Conservation (phyloP, 2,888 invertebrate genomes). For the Alentia gelatinosa region DNA sequence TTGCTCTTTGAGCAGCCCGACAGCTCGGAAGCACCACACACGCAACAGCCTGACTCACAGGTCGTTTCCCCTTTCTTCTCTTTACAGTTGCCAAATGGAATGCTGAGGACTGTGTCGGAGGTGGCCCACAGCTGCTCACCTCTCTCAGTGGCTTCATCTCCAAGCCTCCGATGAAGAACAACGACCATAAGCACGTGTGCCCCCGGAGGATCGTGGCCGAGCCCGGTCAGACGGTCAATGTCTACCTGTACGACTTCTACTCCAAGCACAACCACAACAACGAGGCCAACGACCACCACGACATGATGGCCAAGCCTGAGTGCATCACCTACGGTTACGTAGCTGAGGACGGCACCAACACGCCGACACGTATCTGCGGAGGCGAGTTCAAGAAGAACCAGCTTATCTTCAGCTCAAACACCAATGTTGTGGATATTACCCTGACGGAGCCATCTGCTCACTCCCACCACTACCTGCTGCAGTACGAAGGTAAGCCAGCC, state of each 20-base stretch:
- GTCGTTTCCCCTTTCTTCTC: neutral
- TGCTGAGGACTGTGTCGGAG: conserved; percentile 9
- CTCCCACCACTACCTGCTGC: conserved; percentile 27
- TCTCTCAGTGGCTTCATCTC: neutral
- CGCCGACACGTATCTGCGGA: conserved; percentile 15
- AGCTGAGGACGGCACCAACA: neutral
- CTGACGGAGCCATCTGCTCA: conserved; percentile 38
- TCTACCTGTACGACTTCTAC: conserved; percentile 50
- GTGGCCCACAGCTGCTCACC: conserved; percentile 21
- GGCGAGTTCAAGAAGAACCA: conserved; percentile 44
- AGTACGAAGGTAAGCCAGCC: conserved; percentile 18
- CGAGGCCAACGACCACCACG: neutral
- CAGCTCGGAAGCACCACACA: too few species aligned
- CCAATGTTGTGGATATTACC: conserved; percentile 37
- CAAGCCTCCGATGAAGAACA: neutral
- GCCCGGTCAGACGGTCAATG: conserved; percentile 49
- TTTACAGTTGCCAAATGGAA: conserved; percentile 33
- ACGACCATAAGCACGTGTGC: conserved; percentile 31
- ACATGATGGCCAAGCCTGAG: neutral
- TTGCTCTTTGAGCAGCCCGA: too few species aligned
- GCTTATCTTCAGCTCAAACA: conserved; percentile 28
- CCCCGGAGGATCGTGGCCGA: conserved; percentile 33
- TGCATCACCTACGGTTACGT: conserved; percentile 48
- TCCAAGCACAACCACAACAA: conserved; percentile 20
- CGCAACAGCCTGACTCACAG: neutral